Evolutionary conservation across 2,797 vertebrate species (phyloP), one percentile per base, ranked within the genome.

Genomic region (Micromesistius poutassou): DNA sequence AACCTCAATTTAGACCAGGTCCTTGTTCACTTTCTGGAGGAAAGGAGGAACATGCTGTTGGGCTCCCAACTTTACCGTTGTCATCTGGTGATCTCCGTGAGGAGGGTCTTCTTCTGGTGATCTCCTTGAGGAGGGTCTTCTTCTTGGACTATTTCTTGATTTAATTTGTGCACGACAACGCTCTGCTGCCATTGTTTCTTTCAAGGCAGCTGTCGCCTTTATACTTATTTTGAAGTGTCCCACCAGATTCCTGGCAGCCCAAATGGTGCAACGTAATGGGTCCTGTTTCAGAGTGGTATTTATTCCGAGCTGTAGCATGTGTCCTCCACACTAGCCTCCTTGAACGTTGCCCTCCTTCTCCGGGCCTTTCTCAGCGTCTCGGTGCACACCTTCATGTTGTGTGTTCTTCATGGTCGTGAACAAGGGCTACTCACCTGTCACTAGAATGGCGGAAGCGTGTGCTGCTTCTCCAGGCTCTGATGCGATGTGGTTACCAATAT

Each of bases 11-110:
- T 73, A 9, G 68, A 38, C 30, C 28, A 38, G 4, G 33, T 66
- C 68, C 66, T 30, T 74, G 14, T 74, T 40, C 55, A 62, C 76
- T 40, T 62, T 66, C 16, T 79, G 12, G 25, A 79, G 71, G 78
- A 79, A 76, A 79, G 74, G 70, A 79, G 74, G 78, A 76, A 35
- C 30, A n/a, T n/a, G n/a, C n/a, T n/a, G n/a, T n/a, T n/a, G n/a
- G n/a, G n/a, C n/a, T n/a, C n/a, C n/a, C n/a, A n/a, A n/a, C n/a
- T n/a, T n/a, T n/a, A n/a, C n/a, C n/a, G n/a, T n/a, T n/a, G n/a
- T 36, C 35, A 76, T 40, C 66, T 79, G 74, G 40, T 76, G 68
- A 74, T 62, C 68, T 75, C 25, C 31, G 40, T 30, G 72, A 73
- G 42, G 40, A n/a, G 73, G 71, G n/a, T 74, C 71, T 13, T 66